Conservation (phyloP, 1,140 invertebrate genomes). For the Rhagoletis zephyria region DNA sequence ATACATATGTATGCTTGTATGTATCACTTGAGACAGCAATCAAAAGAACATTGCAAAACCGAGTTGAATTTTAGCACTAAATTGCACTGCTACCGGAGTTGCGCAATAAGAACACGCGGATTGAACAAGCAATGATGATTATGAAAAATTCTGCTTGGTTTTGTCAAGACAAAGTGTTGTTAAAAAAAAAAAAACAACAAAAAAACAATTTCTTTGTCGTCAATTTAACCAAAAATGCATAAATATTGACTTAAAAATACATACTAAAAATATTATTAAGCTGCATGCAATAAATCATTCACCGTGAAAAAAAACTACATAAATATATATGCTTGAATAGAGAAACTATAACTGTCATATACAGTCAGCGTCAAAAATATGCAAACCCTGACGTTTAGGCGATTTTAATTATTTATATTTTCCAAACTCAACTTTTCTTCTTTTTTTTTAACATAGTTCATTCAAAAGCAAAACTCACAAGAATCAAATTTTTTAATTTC, state of each 20-base stretch:
- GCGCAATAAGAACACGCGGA: not conserved
- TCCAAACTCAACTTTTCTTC: too few species aligned
- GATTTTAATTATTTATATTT: too few species aligned
- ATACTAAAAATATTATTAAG: not conserved
- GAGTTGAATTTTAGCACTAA: not conserved
- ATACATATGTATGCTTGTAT: not conserved
- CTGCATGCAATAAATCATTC: slow-evolving; percentile 13
- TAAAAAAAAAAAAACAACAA: too few species aligned
- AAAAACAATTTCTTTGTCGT: not conserved
- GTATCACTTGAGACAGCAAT: not conserved
- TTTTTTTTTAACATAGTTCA: too few species aligned
- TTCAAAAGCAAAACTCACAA: too few species aligned
- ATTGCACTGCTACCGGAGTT: not conserved
- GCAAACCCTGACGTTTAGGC: too few species aligned
- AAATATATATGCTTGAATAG: slow-evolving; percentile 16
- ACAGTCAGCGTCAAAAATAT: too few species aligned
- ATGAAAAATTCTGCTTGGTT: too few species aligned
- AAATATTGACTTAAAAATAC: not conserved
- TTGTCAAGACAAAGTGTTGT: too few species aligned
- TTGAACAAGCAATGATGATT: not conserved
- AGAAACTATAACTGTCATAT: not conserved
- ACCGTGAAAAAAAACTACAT: not conserved
- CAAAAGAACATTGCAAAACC: not conserved
- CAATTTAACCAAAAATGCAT: not conserved
- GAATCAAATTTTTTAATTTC: too few species aligned